Conservation (phyloP, 1,140 invertebrate genomes). For the Dermatophagoides farinae region DNA sequence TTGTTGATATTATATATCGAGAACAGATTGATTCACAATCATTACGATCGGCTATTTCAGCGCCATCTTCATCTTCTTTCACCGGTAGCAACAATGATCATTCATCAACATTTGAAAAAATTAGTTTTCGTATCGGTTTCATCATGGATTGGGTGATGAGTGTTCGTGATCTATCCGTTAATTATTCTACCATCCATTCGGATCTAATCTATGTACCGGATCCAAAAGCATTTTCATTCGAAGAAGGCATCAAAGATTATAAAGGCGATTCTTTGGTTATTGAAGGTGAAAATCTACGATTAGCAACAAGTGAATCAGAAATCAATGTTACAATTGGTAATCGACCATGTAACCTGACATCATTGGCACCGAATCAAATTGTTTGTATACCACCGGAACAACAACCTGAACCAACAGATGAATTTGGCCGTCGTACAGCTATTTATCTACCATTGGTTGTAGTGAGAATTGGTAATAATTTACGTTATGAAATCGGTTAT, state of each 20-base stretch:
- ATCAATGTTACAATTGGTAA: conserved; percentile 80
- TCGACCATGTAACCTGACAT: conserved; percentile 72
- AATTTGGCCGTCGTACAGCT: conserved; percentile 38
- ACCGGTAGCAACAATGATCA: background rate
- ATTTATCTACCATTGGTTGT: conserved; percentile 11
- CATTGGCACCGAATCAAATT: conserved; percentile 61
- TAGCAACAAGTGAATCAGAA: conserved; percentile 68
- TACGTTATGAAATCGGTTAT: conserved; percentile 61
- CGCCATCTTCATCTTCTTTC: conserved; percentile 1
- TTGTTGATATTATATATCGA: background rate
- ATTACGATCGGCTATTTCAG: background rate
- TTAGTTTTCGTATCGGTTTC: conserved; percentile 48
- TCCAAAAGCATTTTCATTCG: conserved; percentile 71
- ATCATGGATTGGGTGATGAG: conserved; percentile 83
- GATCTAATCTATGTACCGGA: conserved; percentile 73
- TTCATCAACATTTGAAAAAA: conserved; percentile 17
- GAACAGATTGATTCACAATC: conserved; percentile 1
- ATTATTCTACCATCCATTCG: conserved; percentile 52
- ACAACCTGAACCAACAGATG: conserved; percentile 65
- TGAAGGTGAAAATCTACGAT: conserved; percentile 74
- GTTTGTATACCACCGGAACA: conserved; percentile 72
- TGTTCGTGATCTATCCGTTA: conserved; percentile 65
- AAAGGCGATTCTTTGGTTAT: conserved; percentile 84
- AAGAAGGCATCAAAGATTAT: conserved; percentile 34
- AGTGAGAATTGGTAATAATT: conserved; percentile 52